Evolutionary conservation across 2,888 invertebrate genomes (phyloP), one percentile per base, ranked within the genome.

Genomic region (Drosophila ochracea): DNA sequence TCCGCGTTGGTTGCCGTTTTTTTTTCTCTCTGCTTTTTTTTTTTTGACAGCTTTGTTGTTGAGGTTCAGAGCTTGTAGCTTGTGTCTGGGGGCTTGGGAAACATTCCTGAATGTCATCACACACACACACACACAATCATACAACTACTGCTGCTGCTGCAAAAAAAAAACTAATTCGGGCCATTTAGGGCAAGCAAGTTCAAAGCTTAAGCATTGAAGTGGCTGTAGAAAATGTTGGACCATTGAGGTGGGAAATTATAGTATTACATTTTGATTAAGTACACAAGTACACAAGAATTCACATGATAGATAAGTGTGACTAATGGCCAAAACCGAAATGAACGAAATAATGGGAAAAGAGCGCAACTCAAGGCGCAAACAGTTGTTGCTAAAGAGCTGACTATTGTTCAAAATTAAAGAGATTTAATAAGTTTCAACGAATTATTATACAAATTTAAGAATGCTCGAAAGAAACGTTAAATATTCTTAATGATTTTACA

Each of bases 91-190:
- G 65, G 63, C 76, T 78, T 79, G 81, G 77, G 78, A 81, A 79
- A 79, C 79, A 79, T 79, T 79, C 81, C 81, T 79, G 79, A 79
- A 79, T 79, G 81, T 79, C 79, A 81, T 81, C 79, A 54, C 73
- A 78, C 71, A 67, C 52, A 78, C 54, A 25, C 25, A 64, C 41
- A 76, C 28, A 31, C 28, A 67, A 31, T 9, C 21, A 54, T n/a
- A 57, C 13, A 28, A 33, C 31, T 33, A 10, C 10, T 33, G 31
- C 31, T 33, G 10, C 31, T 31, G 31, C 47, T 31, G 31, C 31
- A 7, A 53, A 41, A 55, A 37, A 68, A 73, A 76, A 80, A 80
- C 73, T 79, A 79, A 81, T 79, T 81, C 78, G 81, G 81, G 73
- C 78, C 79, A 79, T 79, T 80, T 79, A 65, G 81, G 79, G 77